Percentiles rank a stretch among this genome's conserved stretches.
Conservation (phyloP, 2,113 vertebrate genomes). For the Oophaga pumilio region DNA sequence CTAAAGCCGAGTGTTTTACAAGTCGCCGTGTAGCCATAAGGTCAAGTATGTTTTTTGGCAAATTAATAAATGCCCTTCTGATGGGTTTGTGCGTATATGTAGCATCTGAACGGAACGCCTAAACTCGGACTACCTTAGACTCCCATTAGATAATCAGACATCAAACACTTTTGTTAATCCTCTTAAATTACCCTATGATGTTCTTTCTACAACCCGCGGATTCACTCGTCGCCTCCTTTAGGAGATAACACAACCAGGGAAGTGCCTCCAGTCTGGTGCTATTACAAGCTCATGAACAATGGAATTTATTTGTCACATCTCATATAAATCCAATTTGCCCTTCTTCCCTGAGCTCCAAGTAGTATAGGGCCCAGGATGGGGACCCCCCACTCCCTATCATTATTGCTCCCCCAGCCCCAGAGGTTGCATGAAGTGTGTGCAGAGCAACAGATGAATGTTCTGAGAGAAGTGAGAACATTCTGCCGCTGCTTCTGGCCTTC, state of each 20-base stretch:
- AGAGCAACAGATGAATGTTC: slow-evolving; percentile 4
- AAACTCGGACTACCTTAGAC: too few species aligned
- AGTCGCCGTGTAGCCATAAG: neutral
- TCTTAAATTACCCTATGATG: neutral
- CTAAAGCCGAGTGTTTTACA: neutral
- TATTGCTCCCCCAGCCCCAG: slow-evolving; percentile 26
- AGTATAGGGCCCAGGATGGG: neutral
- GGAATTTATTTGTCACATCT: neutral
- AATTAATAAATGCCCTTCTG: neutral
- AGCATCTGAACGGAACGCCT: too few species aligned
- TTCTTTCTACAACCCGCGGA: neutral
- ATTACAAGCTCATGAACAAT: neutral
- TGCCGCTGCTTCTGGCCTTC: slow-evolving; percentile 31
- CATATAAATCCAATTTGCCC: neutral
- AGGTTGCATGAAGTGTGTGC: slow-evolving; percentile 22
- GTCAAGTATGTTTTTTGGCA: neutral
- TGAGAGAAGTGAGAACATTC: slow-evolving; percentile 27
- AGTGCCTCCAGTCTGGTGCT: neutral
- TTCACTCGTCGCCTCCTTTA: neutral
- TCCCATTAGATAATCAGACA: too few species aligned
- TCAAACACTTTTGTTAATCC: neutral
- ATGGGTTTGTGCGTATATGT: too few species aligned
- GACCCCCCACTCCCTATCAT: neutral
- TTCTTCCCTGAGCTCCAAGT: neutral
- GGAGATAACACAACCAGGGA: neutral